Base-by-base conservation (phyloP, 2,797 vertebrate species). In the Spondyliosoma cantharus region DNA sequence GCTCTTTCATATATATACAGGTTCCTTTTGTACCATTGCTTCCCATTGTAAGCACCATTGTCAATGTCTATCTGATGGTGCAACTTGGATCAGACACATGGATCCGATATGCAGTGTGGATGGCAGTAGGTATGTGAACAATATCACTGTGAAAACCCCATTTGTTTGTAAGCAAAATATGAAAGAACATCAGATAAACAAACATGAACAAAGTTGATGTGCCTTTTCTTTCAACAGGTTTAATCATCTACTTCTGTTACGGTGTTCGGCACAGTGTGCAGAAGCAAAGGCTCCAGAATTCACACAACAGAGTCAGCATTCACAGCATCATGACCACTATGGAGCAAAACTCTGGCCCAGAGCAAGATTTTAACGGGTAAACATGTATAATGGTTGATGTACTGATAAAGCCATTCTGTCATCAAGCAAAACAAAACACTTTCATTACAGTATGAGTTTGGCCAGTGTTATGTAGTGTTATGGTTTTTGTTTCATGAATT, bases 161-260 rank as follows among this genome's bases (percentile, higher is more conserved):
- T 22, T 68, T 60, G 54, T 0, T 45, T 65, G 66, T 1, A 29
- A 59, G 42, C 6, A 61, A 50, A 42, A 4, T 43, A 0, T 46
- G 3, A 5, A 20, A 19, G 80, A 80, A 32, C 8, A 15, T 52
- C 2, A 20, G 43, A 46, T 27, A 42, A 20, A 14, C n/a, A 9
- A 67, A 6, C 2, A 15, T 84, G 17, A 62, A n/a, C n/a, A 5
- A 1, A 17, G 2, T 0, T 25, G 2, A 49, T 80, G 19, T 73
- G 56, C 32, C 16, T 60, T 82, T 66, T 78, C n/a, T 73, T 81
- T 32, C 71, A 45, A 89, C 87, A 97, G 96, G 96, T 76, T 86
- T 97, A 65, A 77, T 95, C 22, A 95, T 97, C 91, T 97, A 97
- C 87, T 97, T 97, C 86, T 80, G 91, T 65, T 97, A 96, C 0